Evolutionary conservation across 2,113 vertebrate genomes (phyloP).

Genomic region (Chamaea fasciata): DNA sequence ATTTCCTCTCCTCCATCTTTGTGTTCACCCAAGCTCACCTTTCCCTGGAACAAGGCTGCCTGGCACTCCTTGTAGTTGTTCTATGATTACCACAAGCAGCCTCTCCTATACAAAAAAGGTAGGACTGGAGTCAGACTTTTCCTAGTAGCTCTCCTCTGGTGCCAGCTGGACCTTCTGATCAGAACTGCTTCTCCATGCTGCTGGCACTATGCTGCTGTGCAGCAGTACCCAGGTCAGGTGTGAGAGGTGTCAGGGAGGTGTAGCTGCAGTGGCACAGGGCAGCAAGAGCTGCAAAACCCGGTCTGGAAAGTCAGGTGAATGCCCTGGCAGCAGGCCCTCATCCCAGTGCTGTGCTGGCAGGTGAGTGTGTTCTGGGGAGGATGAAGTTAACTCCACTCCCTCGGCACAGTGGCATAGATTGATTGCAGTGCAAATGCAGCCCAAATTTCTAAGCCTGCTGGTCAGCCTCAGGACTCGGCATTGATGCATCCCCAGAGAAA

Average conservation of each 20-base stretch:
- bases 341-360: not conserved
- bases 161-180: not conserved
- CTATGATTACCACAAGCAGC: not conserved
- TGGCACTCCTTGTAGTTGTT: not conserved
- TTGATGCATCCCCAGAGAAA: slow-evolving; percentile 13
- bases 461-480: not conserved
- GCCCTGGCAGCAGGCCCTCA: not conserved
- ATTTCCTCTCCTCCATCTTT: not conserved
- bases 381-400: not conserved
- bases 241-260: not conserved
- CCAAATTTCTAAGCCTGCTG: slow-evolving; percentile 3
- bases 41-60: not conserved
- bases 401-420: not conserved
- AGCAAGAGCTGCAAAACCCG: not conserved
- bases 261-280: not conserved
- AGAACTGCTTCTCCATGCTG: not conserved
- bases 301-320: not conserved
- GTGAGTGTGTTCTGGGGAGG: not conserved
- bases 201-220: fast-evolving
- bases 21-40: not conserved
- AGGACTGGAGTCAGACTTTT: not conserved
- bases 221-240: fast-evolving
- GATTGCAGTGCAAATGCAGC: slow-evolving; percentile 6
- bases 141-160: not conserved
- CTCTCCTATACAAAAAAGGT: not conserved